Evolutionary conservation across 2,888 invertebrate genomes (phyloP).

Genomic region (Cylloceria caligata): DNA sequence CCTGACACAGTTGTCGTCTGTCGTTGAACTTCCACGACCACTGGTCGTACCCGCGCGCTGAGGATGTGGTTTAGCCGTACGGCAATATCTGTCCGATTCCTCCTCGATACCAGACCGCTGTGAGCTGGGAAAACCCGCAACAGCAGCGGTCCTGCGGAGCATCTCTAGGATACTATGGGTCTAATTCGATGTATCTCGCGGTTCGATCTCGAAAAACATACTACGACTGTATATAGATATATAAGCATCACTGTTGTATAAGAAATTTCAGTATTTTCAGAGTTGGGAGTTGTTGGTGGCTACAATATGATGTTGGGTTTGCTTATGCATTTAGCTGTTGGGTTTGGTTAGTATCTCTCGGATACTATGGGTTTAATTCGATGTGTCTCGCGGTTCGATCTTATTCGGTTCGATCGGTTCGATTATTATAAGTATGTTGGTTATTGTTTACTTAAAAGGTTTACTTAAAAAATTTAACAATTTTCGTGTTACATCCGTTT

Average conservation of each 20-base stretch:
- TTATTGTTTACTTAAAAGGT: no score
- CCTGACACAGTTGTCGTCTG: constrained; percentile 50
- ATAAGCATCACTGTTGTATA: neutral
- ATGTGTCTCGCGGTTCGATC: constrained; percentile 46
- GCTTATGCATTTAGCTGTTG: no score
- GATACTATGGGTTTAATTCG: constrained; percentile 49
- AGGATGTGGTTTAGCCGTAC: constrained; percentile 62
- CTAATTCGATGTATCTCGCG: constrained; percentile 56
- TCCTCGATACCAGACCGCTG: constrained; percentile 50
- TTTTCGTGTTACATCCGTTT: no score
- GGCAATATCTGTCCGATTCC: constrained; percentile 63
- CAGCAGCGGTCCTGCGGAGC: constrained; percentile 14
- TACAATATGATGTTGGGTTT: no score
- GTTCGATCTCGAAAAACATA: constrained; percentile 36
- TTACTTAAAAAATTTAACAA: no score
- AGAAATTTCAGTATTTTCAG: neutral
- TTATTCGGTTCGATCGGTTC: no score
- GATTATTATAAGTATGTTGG: no score
- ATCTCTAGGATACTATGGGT: constrained; percentile 28
- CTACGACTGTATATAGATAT: neutral
- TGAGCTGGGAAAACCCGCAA: constrained; percentile 52
- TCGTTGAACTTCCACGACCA: constrained; percentile 57
- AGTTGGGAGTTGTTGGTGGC: neutral
- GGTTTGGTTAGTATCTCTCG: constrained; percentile 30
- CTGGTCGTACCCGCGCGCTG: constrained; percentile 39